Conservation (phyloP, 2,797 vertebrate genomes). For the Alectoris magna region DNA sequence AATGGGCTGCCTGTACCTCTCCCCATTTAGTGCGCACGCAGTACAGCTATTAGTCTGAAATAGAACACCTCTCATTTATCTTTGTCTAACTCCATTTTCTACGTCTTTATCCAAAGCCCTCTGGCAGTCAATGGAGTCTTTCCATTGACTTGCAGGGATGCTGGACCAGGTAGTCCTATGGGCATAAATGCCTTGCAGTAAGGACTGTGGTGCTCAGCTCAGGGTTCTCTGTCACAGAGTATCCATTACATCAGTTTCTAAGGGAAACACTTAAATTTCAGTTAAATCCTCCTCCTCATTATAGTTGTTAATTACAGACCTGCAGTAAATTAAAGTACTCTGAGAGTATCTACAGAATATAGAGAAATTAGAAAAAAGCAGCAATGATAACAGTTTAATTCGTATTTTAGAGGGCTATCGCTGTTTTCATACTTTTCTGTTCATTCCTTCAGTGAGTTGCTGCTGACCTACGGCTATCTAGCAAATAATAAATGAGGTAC, state of each 20-base stretch:
- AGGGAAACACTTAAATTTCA: background rate
- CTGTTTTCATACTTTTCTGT: conserved; percentile 56
- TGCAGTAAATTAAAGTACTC: conserved; percentile 8
- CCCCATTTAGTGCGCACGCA: rapidly evolving
- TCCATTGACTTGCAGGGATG: background rate
- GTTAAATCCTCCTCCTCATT: background rate
- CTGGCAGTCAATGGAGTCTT: background rate
- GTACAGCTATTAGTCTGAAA: background rate
- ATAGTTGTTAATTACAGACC: conserved; percentile 45
- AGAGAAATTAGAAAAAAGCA: conserved; percentile 43
- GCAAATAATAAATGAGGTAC: conserved; percentile 68
- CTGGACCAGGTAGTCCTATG: background rate
- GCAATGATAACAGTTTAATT: conserved; percentile 68
- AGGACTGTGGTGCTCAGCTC: background rate
- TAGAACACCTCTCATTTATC: rapidly evolving
- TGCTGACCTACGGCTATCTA: conserved; percentile 62
- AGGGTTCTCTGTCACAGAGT: background rate
- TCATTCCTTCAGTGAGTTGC: conserved; percentile 21
- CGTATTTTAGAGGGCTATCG: conserved; percentile 74
- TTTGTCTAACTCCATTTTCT: background rate
- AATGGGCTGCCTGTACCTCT: background rate
- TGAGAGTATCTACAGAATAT: conserved; percentile 1
- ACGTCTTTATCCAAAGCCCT: background rate
- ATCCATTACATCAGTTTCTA: background rate
- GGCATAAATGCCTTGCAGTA: background rate